Base-by-base conservation (phyloP, 2,888 invertebrate species). In the Exocentrus adspersus region DNA sequence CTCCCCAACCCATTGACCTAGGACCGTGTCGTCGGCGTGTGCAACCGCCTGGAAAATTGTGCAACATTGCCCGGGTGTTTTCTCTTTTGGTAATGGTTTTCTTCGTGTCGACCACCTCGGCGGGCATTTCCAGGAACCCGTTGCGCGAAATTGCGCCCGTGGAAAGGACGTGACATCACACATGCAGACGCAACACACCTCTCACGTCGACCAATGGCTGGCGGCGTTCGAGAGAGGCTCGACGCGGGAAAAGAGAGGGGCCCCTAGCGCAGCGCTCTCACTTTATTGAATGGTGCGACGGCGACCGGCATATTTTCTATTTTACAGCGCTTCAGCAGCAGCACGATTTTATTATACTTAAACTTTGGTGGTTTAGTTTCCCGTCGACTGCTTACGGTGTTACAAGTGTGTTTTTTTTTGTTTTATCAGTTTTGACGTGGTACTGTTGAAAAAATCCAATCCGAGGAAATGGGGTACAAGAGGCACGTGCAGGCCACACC, bases 391-490 rank as follows among this genome's bases (percentile, higher is more conserved):
- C 30, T 10, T 4, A 4, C 16, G 19, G 45, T 19, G 16, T 9
- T 42, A n/a, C 7, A 20, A 45, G 19, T 41, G 21, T 19, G 12
- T 12, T 16, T 20, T 17, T 52, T 37, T 41, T 20, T 14, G 21
- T n/a, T 48, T 46, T 30, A 50, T 24, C 30, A 50, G 17, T 50
- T 51, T 51, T 51, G 32, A 32, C 32, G 51, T 32, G 12, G 51
- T 51, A 28, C 14, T 43, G 28, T 16, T 17, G n/a, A 21, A 12
- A 9, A 4, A 37, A 30, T 12, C 9, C n/a, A n/a, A n/a, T n/a
- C n/a, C n/a, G n/a, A n/a, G 7, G 56, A 52, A 43, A 69, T 70
- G 70, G 70, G 70, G 7, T 70, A 70, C 60, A 70, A 68, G 56
- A 63, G 68, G 53, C 52, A 58, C 43, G 61, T 63, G 2, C 68